phyloP scores from a whole-genome alignment of 2,113 vertebrate species.

The Amblyornis subalaris region DNA sequence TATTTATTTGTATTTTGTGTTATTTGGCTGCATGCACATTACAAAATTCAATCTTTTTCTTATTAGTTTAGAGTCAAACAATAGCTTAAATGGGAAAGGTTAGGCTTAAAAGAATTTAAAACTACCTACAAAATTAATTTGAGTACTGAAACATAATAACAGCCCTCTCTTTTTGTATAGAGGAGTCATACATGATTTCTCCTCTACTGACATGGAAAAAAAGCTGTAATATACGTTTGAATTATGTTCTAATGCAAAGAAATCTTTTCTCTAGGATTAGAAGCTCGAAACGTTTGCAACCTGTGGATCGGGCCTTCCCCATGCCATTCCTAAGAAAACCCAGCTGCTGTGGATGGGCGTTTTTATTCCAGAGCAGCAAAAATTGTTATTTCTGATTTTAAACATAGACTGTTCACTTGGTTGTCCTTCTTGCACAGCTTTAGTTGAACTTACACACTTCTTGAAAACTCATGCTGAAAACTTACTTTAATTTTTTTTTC shows the following conservation, averaged over 20 bases:
- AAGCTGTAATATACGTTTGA: not conserved
- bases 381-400: not conserved
- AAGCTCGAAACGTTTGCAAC: not conserved
- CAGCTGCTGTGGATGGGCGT: not conserved
- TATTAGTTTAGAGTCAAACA: not conserved
- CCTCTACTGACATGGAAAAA: not conserved
- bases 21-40: not conserved
- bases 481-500: not conserved
- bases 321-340: not conserved
- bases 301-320: not conserved
- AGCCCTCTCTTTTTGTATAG: not conserved
- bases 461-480: not conserved
- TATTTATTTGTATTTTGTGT: not conserved
- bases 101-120: not conserved
- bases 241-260: not conserved
- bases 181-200: not conserved
- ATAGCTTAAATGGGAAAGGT: not conserved
- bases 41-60: not conserved
- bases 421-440: not conserved
- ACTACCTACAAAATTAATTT: not conserved
- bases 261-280: not conserved
- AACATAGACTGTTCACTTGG: not conserved
- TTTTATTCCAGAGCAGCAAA: not conserved
- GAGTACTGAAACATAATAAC: not conserved
- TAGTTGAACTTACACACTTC: not conserved